These are phyloP conservation scores for Poecile montanus DNA, from an alignment of 2,797 vertebrate genomes.

Conservation along the genomic window DNA sequence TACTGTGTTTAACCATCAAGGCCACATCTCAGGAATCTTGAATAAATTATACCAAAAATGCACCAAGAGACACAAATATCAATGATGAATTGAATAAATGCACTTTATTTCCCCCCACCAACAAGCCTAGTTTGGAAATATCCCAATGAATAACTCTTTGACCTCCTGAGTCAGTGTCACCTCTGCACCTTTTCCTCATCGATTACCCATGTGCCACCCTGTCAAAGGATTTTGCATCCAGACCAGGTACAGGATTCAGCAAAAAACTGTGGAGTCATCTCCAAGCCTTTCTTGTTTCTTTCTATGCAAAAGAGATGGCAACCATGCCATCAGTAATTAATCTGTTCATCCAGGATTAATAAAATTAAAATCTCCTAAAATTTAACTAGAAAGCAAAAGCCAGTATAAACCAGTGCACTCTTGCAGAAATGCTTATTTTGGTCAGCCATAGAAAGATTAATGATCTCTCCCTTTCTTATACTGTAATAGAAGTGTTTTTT, in stretches of 20 bases:
- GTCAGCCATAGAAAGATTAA: background rate
- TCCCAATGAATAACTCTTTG: conserved; percentile 71
- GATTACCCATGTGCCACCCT: conserved; percentile 49
- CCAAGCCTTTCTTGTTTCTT: background rate
- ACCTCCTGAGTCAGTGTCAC: conserved; percentile 54
- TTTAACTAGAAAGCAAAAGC: background rate
- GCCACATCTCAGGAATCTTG: conserved; percentile 20
- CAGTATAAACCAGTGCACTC: background rate
- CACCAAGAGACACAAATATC: conserved; percentile 42
- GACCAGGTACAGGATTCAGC: conserved; percentile 50
- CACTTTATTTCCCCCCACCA: background rate
- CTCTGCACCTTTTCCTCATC: conserved; percentile 68
- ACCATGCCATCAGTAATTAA: background rate
- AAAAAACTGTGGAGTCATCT: background rate
- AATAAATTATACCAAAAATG: conserved; percentile 45
- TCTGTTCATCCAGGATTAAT: background rate
- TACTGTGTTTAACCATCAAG: conserved; percentile 6
- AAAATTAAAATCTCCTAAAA: background rate
- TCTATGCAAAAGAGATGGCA: background rate
- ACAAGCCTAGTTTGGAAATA: conserved; percentile 57
- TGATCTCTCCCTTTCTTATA: background rate
- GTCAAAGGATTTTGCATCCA: conserved; percentile 47
- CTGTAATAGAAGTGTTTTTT: background rate
- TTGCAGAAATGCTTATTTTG: conserved; percentile 18
- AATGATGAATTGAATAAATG: conserved; percentile 66